Evolutionary conservation across 2,797 vertebrate species (phyloP).

Genomic region (Artibeus jamaicensis): DNA sequence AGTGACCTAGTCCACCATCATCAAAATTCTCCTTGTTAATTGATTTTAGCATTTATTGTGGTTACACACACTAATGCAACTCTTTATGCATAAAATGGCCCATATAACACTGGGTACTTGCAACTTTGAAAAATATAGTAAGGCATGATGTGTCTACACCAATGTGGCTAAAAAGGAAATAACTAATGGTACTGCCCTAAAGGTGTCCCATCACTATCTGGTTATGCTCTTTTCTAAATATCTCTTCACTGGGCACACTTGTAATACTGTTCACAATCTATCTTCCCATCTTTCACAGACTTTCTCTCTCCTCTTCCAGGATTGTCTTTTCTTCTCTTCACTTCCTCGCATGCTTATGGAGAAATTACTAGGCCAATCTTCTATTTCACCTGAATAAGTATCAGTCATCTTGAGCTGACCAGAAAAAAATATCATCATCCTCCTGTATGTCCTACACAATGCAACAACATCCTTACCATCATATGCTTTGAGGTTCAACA

Average conservation of each 20-base stretch:
- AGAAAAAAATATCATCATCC: neutral
- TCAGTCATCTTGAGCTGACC: neutral
- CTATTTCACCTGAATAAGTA: neutral
- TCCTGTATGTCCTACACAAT: neutral
- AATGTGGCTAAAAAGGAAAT: neutral
- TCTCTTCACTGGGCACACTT: neutral
- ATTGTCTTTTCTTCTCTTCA: neutral
- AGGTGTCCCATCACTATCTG: rapidly evolving
- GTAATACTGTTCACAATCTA: neutral
- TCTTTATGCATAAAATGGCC: neutral
- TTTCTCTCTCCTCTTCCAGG: neutral
- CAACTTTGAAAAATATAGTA: neutral
- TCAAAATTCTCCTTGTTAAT: neutral
- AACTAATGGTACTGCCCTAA: neutral
- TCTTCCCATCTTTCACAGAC: neutral
- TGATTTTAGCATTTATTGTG: neutral
- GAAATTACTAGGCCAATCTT: neutral
- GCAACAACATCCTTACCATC: neutral
- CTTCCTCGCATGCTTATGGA: neutral
- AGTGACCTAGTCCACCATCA: neutral
- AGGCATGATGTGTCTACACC: neutral
- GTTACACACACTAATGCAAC: neutral
- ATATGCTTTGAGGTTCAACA: neutral
- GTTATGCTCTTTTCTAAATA: neutral
- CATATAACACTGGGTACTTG: neutral